Evolutionary conservation across 2,888 invertebrate species (phyloP).

Genomic region (Thereva nobilitata): DNA sequence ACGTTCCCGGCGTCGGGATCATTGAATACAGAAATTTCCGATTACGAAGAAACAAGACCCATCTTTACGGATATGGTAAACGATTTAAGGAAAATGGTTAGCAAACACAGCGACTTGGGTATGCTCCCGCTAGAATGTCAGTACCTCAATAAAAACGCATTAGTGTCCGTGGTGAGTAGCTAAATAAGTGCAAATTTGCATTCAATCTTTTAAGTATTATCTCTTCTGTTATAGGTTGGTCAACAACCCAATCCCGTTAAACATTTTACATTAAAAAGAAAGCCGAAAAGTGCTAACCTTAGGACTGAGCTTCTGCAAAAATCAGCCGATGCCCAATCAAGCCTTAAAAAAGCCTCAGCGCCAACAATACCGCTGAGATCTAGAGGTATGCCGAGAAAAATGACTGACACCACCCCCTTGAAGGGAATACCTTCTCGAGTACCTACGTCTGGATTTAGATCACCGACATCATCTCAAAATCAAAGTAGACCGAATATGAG

Average conservation of each 20-base stretch:
- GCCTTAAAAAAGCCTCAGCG: constrained; percentile 84
- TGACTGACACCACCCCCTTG: constrained; percentile 94
- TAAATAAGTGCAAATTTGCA: constrained; percentile 1
- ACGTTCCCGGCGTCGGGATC: constrained; percentile 89
- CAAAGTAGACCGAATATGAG: constrained; percentile 61
- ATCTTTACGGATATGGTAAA: constrained; percentile 89
- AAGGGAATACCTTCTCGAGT: constrained; percentile 88
- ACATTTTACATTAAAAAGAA: constrained; percentile 90
- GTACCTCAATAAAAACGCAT: constrained; percentile 91
- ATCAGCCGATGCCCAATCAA: constrained; percentile 85
- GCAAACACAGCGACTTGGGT: constrained; percentile 81
- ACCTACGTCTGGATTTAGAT: constrained; percentile 68
- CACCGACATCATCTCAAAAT: constrained; percentile 57
- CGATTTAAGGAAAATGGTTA: constrained; percentile 79
- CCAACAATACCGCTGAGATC: constrained; percentile 88
- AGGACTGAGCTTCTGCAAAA: constrained; percentile 89
- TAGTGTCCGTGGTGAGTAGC: constrained; percentile 74
- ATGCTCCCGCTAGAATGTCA: constrained; percentile 95
- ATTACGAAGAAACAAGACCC: constrained; percentile 85
- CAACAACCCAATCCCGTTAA: constrained; percentile 82
- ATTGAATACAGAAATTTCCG: constrained; percentile 85
- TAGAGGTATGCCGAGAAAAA: constrained; percentile 89
- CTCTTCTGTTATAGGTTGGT: constrained; percentile 64
- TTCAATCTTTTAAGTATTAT: constrained; percentile 6
- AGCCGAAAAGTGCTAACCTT: constrained; percentile 91